Conservation (phyloP, 2,888 invertebrate genomes). For the Aleiodes leptofemur region DNA sequence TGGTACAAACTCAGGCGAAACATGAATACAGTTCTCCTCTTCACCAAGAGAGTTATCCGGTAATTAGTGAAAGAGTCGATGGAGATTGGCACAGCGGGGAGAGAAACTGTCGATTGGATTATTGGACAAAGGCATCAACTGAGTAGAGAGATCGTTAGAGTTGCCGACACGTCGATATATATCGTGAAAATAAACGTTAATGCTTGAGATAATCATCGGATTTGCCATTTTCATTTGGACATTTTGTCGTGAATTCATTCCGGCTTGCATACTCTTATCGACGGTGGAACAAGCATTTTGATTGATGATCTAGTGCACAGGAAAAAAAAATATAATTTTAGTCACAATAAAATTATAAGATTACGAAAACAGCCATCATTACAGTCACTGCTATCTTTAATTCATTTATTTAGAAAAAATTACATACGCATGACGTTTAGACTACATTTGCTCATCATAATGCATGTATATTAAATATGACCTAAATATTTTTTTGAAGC, state of each 20-base stretch:
- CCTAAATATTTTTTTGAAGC: no score
- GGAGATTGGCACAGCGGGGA: slow-evolving; percentile 43
- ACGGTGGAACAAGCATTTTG: no score
- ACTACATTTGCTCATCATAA: no score
- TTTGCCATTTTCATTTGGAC: slow-evolving; percentile 6
- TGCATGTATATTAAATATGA: no score
- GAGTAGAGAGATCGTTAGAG: slow-evolving; percentile 44
- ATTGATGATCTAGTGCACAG: no score
- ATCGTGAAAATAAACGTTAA: slow-evolving; percentile 26
- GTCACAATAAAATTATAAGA: no score
- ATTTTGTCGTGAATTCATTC: not conserved
- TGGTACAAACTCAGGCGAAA: slow-evolving; percentile 38
- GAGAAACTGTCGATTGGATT: slow-evolving; percentile 51
- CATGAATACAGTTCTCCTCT: slow-evolving; percentile 34
- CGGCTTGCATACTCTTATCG: no score
- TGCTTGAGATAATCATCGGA: slow-evolving; percentile 31
- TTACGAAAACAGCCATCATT: no score
- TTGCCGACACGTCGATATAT: slow-evolving; percentile 32
- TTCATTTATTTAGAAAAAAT: no score
- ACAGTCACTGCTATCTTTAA: no score
- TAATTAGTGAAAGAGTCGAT: slow-evolving; percentile 65
- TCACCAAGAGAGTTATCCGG: slow-evolving; percentile 61
- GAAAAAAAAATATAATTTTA: no score
- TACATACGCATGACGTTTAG: no score
- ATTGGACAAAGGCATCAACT: slow-evolving; percentile 45